phyloP scores from a whole-genome alignment of 2,888 invertebrate species.

The Calephelis perditalis region DNA sequence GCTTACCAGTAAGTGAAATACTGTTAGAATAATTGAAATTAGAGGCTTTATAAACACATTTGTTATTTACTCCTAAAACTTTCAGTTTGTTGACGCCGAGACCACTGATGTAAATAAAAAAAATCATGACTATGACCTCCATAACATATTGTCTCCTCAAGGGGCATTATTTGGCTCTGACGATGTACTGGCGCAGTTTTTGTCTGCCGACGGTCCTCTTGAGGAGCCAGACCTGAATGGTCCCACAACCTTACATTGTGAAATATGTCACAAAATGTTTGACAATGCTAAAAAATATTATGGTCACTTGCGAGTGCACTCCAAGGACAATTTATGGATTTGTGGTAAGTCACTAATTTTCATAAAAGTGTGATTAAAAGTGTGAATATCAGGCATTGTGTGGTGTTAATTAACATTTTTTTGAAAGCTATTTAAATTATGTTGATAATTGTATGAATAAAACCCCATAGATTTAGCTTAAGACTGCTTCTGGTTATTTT shows the following conservation, averaged over 20 bases:
- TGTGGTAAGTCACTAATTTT: conserved; percentile 50
- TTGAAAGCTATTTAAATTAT: no score
- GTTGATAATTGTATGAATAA: no score
- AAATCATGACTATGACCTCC: conserved; percentile 47
- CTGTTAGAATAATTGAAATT: no score
- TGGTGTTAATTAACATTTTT: no score
- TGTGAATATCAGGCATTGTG: no score
- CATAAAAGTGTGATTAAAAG: no score
- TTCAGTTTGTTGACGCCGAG: conserved; percentile 59
- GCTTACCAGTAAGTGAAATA: conserved; percentile 52
- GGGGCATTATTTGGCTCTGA: conserved; percentile 48
- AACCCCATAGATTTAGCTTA: no score
- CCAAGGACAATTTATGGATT: conserved; percentile 64
- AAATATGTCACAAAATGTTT: conserved; percentile 65
- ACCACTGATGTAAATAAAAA: conserved; percentile 45
- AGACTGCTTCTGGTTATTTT: no score
- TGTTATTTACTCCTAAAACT: conserved; percentile 13
- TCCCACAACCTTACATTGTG: conserved; percentile 63
- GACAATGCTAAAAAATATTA: conserved; percentile 70
- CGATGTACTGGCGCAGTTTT: conserved; percentile 62
- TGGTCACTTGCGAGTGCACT: conserved; percentile 66
- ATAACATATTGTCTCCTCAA: conserved; percentile 44
- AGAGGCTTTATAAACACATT: not conserved
- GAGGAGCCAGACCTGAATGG: conserved; percentile 68
- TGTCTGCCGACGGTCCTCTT: conserved; percentile 58